Conservation (phyloP, 1,140 invertebrate species). For the Zaprionus ghesquierei region DNA sequence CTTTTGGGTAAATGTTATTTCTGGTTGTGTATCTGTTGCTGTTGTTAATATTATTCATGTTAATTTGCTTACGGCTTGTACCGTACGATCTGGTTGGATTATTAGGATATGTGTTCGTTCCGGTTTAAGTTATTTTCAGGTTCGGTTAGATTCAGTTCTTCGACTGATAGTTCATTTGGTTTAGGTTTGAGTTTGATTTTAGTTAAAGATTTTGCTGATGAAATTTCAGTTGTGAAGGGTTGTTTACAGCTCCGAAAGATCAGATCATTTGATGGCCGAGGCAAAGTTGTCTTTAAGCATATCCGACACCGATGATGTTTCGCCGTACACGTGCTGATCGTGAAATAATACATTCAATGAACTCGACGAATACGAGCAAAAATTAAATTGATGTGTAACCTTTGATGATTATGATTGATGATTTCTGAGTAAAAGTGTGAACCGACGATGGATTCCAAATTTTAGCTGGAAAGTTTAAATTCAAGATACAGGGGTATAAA, state of each 20-base stretch:
- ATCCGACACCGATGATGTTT: background rate
- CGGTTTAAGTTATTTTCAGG: slow-evolving; percentile 8
- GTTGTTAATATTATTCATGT: slow-evolving; percentile 29
- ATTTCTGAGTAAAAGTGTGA: slow-evolving; percentile 5
- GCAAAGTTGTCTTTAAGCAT: slow-evolving; percentile 29
- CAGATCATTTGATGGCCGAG: slow-evolving; percentile 1
- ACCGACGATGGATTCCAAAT: background rate
- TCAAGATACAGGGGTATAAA: background rate
- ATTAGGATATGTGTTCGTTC: slow-evolving; percentile 6
- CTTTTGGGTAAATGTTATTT: slow-evolving; percentile 7
- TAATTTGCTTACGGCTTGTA: slow-evolving; percentile 17
- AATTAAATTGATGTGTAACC: background rate
- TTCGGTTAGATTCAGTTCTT: slow-evolving; percentile 18
- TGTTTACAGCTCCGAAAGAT: background rate
- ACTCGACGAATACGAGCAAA: slow-evolving; percentile 2
- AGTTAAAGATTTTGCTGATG: background rate
- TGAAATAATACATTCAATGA: background rate
- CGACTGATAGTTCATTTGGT: background rate
- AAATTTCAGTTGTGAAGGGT: background rate
- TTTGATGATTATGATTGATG: slow-evolving; percentile 10
- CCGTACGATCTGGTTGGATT: slow-evolving; percentile 19
- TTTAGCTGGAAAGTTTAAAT: background rate
- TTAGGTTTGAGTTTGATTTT: background rate
- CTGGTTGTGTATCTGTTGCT: background rate
- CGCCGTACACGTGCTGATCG: background rate